Percentiles rank a stretch among this genome's conserved stretches.
Evolutionary conservation across 2,797 vertebrate species (phyloP).

Genomic region (Mormyrus proboscirostris): DNA sequence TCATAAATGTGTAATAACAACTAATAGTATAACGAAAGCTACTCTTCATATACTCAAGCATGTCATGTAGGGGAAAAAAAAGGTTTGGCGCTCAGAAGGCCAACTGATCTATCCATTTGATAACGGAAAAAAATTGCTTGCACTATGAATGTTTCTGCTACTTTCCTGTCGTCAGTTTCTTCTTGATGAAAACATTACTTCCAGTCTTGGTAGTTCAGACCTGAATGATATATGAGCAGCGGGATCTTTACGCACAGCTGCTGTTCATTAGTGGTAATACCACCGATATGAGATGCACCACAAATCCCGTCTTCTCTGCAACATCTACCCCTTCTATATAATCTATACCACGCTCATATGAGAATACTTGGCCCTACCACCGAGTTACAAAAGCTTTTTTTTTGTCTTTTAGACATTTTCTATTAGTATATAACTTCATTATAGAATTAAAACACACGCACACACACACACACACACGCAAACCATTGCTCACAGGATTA

Average conservation of each 20-base stretch:
- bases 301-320: conserved; percentile 69
- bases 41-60: not conserved
- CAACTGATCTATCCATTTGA: not conserved
- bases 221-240: conserved; percentile 45
- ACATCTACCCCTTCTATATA: conserved; percentile 65
- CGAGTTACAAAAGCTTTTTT: not conserved
- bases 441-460: not conserved
- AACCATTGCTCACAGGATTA: not conserved
- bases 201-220: not conserved
- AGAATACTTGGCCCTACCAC: not conserved
- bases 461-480: not conserved
- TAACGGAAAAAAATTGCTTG: not conserved
- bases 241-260: conserved; percentile 82
- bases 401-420: not conserved
- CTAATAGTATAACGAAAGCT: not conserved
- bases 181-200: conserved; percentile 16
- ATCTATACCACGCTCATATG: not conserved
- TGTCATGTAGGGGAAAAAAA: not conserved
- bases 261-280: conserved; percentile 84
- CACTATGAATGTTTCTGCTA: not conserved
- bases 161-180: conserved; percentile 11
- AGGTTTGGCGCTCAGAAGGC: not conserved
- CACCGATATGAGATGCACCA: conserved; percentile 72
- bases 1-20: not conserved
- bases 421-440: not conserved